These are phyloP conservation scores for Parochlus steinenii DNA, from an alignment of 2,888 invertebrate genomes.

Conservation along the genomic window DNA sequence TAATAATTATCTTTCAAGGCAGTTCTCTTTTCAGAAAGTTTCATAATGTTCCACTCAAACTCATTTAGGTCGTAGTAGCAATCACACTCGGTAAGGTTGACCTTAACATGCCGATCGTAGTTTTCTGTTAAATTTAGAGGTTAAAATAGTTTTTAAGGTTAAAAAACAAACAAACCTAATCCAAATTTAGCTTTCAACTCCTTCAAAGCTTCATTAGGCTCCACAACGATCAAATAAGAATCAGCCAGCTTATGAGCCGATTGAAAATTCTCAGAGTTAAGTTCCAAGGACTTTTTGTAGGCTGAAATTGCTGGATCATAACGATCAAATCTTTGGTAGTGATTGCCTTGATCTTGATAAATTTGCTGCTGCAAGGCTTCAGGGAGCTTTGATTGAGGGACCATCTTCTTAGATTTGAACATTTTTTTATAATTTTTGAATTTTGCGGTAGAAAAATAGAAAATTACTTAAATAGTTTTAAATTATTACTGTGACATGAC, in stretches of 20 bases:
- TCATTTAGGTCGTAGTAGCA: constrained; percentile 3
- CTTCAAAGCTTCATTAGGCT: constrained; percentile 1
- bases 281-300: constrained; percentile 1
- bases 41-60: constrained; percentile 6
- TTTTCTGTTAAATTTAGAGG: background rate
- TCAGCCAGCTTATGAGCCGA: constrained; percentile 4
- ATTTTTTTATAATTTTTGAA: no score
- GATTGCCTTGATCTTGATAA: no score
- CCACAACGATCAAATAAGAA: background rate
- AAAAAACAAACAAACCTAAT: background rate
- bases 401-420: no score
- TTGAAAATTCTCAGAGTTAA: constrained; percentile 5
- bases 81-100: constrained; percentile 9
- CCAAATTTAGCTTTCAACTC: constrained; percentile 2
- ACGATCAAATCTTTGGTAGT: no score
- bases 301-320: no score
- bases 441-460: no score
- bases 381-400: no score
- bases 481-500: no score
- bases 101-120: constrained; percentile 4
- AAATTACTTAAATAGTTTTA: no score
- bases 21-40: no score
- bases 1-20: no score
- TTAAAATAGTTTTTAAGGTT: background rate
- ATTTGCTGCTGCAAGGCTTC: no score